Base-by-base conservation (phyloP, 1,140 invertebrate species). In the Coenobita brevimanus region DNA sequence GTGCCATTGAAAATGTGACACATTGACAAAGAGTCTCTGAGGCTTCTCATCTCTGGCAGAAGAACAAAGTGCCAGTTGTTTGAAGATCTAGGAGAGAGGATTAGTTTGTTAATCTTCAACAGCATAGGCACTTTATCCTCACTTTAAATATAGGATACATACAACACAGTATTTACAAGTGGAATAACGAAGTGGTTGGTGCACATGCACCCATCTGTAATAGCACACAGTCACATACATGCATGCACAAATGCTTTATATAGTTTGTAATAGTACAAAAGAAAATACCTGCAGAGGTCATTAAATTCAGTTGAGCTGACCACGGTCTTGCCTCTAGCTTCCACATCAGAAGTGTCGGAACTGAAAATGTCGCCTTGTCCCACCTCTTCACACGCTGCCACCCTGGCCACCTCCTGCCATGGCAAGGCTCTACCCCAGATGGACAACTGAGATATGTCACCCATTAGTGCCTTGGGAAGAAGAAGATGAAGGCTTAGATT, bases 241-340 rank as follows among this genome's bases (percentile, higher is more conserved):
- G n/a, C n/a, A n/a, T n/a, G n/a, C n/a, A n/a, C n/a, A n/a, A n/a
- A n/a, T n/a, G n/a, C n/a, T n/a, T n/a, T n/a, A n/a, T n/a, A n/a
- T n/a, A n/a, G n/a, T n/a, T n/a, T n/a, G n/a, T n/a, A n/a, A n/a
- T n/a, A n/a, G n/a, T n/a, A n/a, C n/a, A n/a, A n/a, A n/a, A n/a
- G n/a, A n/a, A n/a, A n/a, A n/a, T 62, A 80, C 78, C 78, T 62
- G 78, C 78, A 80, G 0, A 80, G 54, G n/a, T 80, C 27, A 24
- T 36, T 41, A 21, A 80, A 1, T 13, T 30, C 33, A 10, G 30
- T 33, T 57, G 6, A 57, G 8, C 27, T 62, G 2, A 24, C 38
- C 50, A 3, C 36, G 57, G 38, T 33, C 21, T n/a, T 33, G 1
- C 78, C 78, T 10, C 0, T 27, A 3, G 38, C 27, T 33, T 80